These are phyloP conservation scores for Dolomedes plantarius DNA, from an alignment of 2,888 invertebrate genomes.

Conservation along the genomic window DNA sequence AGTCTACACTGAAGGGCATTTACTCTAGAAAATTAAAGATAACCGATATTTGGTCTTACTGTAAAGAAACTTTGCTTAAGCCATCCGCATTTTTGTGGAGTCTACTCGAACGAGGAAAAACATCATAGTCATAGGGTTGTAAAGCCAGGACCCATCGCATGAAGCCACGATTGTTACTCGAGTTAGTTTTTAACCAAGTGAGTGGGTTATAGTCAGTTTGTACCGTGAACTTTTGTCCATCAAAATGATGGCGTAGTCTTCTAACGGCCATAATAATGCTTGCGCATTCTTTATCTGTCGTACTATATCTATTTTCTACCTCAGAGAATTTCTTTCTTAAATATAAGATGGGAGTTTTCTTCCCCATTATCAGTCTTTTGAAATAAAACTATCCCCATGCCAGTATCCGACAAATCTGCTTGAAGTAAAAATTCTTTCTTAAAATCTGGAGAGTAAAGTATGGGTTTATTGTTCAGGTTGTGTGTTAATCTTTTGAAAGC, in stretches of 20 bases:
- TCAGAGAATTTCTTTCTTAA: not conserved
- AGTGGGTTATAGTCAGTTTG: not conserved
- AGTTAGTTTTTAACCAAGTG: not conserved
- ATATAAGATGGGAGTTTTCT: slow-evolving; percentile 1
- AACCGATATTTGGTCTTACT: no score
- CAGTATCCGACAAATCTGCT: slow-evolving; percentile 2
- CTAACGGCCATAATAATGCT: not conserved
- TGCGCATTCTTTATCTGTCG: slow-evolving; percentile 5
- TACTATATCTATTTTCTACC: not conserved
- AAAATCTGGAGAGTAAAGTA: not conserved
- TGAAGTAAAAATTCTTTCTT: not conserved
- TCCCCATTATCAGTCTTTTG: not conserved
- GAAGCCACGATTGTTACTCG: not conserved
- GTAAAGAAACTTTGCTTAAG: not conserved
- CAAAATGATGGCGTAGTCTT: slow-evolving; percentile 21
- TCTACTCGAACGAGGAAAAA: not conserved
- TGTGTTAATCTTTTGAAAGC: not conserved
- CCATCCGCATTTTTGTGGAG: not conserved
- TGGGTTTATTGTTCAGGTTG: not conserved
- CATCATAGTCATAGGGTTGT: not conserved
- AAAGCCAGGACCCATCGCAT: not conserved
- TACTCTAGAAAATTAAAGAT: no score
- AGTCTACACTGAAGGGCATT: no score
- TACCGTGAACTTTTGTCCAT: not conserved
- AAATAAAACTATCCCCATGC: not conserved